Conservation (phyloP, 2,113 vertebrate species). For the Myiagra hebetior region DNA sequence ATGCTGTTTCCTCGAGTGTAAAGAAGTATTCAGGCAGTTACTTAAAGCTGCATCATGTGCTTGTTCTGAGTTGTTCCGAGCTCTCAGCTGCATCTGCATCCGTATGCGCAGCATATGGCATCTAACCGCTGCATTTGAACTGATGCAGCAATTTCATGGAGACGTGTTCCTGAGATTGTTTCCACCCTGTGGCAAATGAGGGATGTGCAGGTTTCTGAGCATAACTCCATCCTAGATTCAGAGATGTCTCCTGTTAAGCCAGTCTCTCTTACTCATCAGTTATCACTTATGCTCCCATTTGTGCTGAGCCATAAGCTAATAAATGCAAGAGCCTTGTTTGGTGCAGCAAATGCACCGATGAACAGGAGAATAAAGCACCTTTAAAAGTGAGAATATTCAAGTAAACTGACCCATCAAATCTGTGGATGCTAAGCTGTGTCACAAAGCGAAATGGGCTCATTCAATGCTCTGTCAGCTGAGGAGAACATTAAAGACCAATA, state of each 20-base stretch:
- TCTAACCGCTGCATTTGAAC: background rate
- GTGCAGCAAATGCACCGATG: background rate
- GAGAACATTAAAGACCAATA: background rate
- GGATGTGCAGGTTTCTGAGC: background rate
- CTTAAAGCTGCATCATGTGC: background rate
- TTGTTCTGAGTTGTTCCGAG: background rate
- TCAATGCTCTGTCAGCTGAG: background rate
- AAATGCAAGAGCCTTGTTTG: background rate
- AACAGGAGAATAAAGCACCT: background rate
- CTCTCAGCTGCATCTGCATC: background rate
- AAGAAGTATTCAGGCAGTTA: background rate
- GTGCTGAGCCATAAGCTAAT: background rate
- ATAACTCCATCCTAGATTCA: background rate
- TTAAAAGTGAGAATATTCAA: background rate
- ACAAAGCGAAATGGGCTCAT: background rate
- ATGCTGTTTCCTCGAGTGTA: background rate
- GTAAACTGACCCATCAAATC: background rate
- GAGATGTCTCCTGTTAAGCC: background rate
- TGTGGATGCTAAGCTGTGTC: background rate
- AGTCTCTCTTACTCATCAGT: background rate
- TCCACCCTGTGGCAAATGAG: conserved; percentile 6
- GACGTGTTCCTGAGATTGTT: background rate
- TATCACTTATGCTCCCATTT: background rate
- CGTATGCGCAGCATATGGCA: background rate
- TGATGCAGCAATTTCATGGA: background rate